Base-by-base conservation (phyloP, 2,113 vertebrate genomes). In the Poecile atricapillus region DNA sequence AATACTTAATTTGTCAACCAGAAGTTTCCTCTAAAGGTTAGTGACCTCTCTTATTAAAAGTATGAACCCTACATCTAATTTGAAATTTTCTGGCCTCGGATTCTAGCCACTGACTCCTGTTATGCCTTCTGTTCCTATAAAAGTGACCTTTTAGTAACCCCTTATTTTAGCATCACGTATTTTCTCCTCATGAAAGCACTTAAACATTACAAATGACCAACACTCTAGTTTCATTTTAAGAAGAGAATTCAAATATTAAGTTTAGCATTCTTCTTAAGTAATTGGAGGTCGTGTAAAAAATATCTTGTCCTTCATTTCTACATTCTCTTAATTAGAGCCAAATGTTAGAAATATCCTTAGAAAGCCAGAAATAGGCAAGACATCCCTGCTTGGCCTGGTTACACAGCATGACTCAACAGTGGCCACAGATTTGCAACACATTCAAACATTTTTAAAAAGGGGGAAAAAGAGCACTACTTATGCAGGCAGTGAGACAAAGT, bases 321-420 rank as follows among this genome's bases (percentile, higher is more conserved):
- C 93, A 91, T 69, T 77, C 67, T 82, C 55, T 70, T 95, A 95
- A 95, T 95, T 90, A 85, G 70, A 95, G 75, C 46, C 68, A 63
- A 94, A 95, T 87, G 95, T 88, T 94, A 94, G 94, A 90, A 95
- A 94, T 82, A 94, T 62, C 90, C 90, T 94, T 68, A 94, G 78
- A 95, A 96, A 95, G 78, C 85, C 53, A 90, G 84, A 97, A 94
- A 94, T 74, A 94, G 82, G 89, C 71, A 94, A 94, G 87, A 80
- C 59, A 90, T 90, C 75, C 75, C 75, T 93, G 55, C 78, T 65
- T 95, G 95, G 94, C 94, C 90, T 93, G 81, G 82, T 76, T 83
- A 85, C 71, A 67, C 75, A 88, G 84, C 78, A 80, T 95, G 94
- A 96, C 67, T 97, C 95, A 95, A 91, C 82, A 82, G 84, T 47